Conservation (phyloP, 2,113 vertebrate genomes). For the Lepidiolamprologus cunningtoni region DNA sequence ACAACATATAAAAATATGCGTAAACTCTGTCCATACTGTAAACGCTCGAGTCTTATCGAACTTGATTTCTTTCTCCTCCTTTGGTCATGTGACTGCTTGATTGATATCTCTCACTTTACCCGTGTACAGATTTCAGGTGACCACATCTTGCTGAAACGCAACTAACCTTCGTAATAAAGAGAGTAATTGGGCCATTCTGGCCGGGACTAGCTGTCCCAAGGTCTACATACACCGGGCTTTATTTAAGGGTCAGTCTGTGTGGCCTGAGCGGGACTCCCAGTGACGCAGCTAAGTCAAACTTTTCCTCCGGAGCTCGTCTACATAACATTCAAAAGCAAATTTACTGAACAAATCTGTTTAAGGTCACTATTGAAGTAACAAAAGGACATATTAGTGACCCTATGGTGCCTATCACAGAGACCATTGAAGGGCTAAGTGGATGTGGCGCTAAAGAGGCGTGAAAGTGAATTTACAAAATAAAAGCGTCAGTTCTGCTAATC, state of each 20-base stretch:
- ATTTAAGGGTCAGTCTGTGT: slow-evolving; percentile 11
- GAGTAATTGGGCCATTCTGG: slow-evolving; percentile 39
- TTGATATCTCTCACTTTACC: neutral
- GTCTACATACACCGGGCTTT: neutral
- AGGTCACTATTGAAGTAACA: slow-evolving; percentile 18
- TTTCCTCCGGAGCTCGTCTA: neutral
- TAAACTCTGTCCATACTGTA: neutral
- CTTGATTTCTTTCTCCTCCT: neutral
- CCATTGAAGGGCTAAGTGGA: slow-evolving; percentile 6
- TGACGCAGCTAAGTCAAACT: neutral
- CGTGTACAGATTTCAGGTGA: neutral
- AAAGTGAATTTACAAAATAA: slow-evolving; percentile 43
- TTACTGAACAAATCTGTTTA: slow-evolving; percentile 30
- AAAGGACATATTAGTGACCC: slow-evolving; percentile 35
- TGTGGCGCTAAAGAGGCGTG: slow-evolving; percentile 15
- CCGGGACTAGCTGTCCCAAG: slow-evolving; percentile 3
- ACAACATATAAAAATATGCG: neutral
- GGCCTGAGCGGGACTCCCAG: neutral
- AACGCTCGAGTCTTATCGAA: neutral
- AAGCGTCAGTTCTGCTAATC: neutral
- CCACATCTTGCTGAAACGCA: neutral
- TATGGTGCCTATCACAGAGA: neutral
- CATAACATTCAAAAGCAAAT: slow-evolving; percentile 38
- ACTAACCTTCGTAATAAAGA: neutral
- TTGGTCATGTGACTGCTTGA: neutral